Conservation (phyloP, 2,797 vertebrate genomes). For the Moxostoma hubbsi region DNA sequence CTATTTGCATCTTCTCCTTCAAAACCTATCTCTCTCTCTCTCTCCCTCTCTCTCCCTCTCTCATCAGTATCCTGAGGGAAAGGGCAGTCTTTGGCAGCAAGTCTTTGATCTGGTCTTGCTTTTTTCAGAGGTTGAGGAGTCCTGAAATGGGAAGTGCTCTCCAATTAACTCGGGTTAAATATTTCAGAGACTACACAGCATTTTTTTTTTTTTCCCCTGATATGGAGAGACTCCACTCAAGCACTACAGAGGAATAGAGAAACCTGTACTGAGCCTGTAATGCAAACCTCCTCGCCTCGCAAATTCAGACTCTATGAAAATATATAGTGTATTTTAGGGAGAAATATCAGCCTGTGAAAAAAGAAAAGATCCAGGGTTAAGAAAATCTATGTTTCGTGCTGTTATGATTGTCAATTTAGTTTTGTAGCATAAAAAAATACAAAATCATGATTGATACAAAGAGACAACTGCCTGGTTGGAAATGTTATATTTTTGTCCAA, state of each 20-base stretch:
- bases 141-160: slow-evolving; percentile 69
- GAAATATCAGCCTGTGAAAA: slow-evolving; percentile 34
- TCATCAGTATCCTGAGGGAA: slow-evolving; percentile 58
- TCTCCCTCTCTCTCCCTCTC: slow-evolving; percentile 41
- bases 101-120: slow-evolving; percentile 67
- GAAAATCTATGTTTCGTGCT: not conserved
- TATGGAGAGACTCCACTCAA: slow-evolving; percentile 50
- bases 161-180: slow-evolving; percentile 71
- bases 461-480: slow-evolving; percentile 26
- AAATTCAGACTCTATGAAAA: slow-evolving; percentile 35
- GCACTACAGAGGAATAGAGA: slow-evolving; percentile 51
- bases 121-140: slow-evolving; percentile 63
- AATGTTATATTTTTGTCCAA: slow-evolving; percentile 26
- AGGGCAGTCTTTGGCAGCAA: slow-evolving; percentile 43
- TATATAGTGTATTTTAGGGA: slow-evolving; percentile 7
- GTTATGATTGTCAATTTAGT: slow-evolving; percentile 11
- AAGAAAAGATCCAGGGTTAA: slow-evolving; percentile 26
- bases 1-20: slow-evolving; percentile 43
- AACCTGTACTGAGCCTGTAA: slow-evolving; percentile 44
- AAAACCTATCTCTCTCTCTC: slow-evolving; percentile 17
- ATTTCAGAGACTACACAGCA: slow-evolving; percentile 63
- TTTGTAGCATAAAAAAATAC: slow-evolving; percentile 6
- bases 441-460: slow-evolving; percentile 18
- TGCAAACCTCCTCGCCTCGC: slow-evolving; percentile 35
- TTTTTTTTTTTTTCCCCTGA: slow-evolving; percentile 35